These are phyloP conservation scores for Homarus americanus DNA, from an alignment of 1,140 invertebrate genomes.

Conservation along the genomic window DNA sequence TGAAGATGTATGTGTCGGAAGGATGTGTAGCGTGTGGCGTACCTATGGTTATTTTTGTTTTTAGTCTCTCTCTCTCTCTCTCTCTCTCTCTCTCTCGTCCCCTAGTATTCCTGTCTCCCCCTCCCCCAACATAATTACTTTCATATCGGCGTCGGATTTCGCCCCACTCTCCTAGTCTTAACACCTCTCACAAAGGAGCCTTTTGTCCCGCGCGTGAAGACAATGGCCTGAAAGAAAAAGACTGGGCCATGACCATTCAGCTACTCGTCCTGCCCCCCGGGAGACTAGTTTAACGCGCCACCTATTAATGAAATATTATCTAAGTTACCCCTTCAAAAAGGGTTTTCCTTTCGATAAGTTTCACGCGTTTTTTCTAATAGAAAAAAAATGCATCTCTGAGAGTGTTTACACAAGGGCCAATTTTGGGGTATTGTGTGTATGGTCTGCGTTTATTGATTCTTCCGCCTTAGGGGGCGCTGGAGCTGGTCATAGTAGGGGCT, in stretches of 20 bases:
- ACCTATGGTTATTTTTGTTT: too few species aligned
- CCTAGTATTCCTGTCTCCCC: not conserved
- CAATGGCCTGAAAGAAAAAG: conserved; percentile 29
- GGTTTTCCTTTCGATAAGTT: conserved; percentile 10
- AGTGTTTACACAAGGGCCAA: not conserved
- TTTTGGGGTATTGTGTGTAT: conserved; percentile 1
- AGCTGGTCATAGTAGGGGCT: too few species aligned
- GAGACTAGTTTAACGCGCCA: too few species aligned
- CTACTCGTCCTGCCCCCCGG: not conserved
- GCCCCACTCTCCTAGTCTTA: conserved; percentile 44
- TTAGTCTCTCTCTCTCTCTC: not conserved
- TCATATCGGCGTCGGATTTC: conserved; percentile 54
- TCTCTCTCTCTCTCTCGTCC: not conserved
- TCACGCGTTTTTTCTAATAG: not conserved
- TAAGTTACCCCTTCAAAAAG: conserved; percentile 7
- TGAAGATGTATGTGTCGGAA: too few species aligned
- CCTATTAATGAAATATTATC: conserved; percentile 12
- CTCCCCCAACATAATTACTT: conserved; percentile 40
- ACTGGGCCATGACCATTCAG: conserved; percentile 18
- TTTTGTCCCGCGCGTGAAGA: conserved; percentile 34
- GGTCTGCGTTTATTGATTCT: too few species aligned
- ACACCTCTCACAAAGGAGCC: conserved; percentile 48
- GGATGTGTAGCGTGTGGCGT: too few species aligned
- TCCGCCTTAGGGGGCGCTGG: too few species aligned
- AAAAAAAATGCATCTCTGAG: not conserved